phyloP scores from a whole-genome alignment of 2,888 invertebrate species.

The Rhorus exstirpatorius region DNA sequence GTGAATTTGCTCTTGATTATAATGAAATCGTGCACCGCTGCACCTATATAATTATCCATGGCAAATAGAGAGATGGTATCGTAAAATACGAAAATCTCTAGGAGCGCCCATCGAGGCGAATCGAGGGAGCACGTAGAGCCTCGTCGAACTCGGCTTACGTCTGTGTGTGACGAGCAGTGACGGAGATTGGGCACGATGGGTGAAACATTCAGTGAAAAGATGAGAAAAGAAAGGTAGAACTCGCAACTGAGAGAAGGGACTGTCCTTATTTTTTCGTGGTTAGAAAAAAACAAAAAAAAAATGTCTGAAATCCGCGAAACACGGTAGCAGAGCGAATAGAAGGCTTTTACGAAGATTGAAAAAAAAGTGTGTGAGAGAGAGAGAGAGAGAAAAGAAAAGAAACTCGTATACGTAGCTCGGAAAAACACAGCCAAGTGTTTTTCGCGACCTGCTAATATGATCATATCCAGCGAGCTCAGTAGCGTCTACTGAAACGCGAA shows the following conservation, averaged over 20 bases:
- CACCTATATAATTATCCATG: slow-evolving; percentile 69
- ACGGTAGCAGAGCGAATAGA: background rate
- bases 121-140: slow-evolving; percentile 41
- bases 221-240: slow-evolving; percentile 19
- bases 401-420: background rate
- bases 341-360: slow-evolving; percentile 30
- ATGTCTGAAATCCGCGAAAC: background rate
- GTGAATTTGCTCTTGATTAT: slow-evolving; percentile 66
- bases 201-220: background rate
- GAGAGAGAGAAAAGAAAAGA: background rate
- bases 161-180: slow-evolving; percentile 24
- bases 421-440: background rate
- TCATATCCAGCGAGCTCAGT: background rate
- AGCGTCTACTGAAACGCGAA: background rate
- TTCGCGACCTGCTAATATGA: background rate
- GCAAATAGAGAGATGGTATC: slow-evolving; percentile 67
- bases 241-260: background rate
- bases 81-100: slow-evolving; percentile 64
- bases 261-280: slow-evolving; percentile 8
- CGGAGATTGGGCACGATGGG: slow-evolving; percentile 24
- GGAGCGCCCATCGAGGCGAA: slow-evolving; percentile 41
- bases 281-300: background rate
- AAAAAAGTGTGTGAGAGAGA: too few species aligned
- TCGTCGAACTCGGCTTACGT: slow-evolving; percentile 26
- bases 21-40: slow-evolving; percentile 59